phyloP scores from a whole-genome alignment of 2,797 vertebrate species.

The Oophaga sylvatica region DNA sequence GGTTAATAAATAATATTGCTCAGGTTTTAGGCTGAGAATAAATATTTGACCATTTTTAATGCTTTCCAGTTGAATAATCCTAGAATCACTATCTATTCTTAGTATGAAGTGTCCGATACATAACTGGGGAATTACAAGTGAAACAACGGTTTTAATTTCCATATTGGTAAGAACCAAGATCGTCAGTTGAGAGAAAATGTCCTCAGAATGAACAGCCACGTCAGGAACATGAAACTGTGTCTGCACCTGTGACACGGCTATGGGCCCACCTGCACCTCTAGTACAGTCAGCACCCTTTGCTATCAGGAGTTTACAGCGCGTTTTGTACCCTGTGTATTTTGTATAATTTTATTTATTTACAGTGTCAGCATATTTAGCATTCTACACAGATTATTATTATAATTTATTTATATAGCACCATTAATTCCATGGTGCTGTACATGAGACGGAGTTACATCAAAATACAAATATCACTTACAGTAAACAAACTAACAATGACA shows the following conservation, averaged over 20 bases:
- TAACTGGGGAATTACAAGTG: slow-evolving; percentile 13
- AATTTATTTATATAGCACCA: no score
- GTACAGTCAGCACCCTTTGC: slow-evolving; percentile 22
- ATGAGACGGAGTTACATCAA: no score
- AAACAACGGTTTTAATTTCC: slow-evolving; percentile 52
- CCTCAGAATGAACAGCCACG: slow-evolving; percentile 21
- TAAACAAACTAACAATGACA: no score
- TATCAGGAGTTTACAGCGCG: not conserved
- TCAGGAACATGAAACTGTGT: slow-evolving; percentile 45
- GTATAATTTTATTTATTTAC: not conserved
- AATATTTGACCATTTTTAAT: not conserved
- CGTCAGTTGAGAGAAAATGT: not conserved
- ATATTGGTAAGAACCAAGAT: slow-evolving; percentile 43
- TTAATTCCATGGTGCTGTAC: no score
- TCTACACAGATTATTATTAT: not conserved
- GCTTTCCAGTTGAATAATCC: slow-evolving; percentile 22
- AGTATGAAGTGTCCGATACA: not conserved
- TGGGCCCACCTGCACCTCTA: slow-evolving; percentile 44
- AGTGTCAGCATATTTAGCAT: not conserved
- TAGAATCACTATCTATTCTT: slow-evolving; percentile 14
- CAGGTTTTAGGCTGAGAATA: not conserved
- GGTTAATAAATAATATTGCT: not conserved
- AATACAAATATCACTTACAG: no score
- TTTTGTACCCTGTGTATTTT: not conserved
- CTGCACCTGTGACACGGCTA: slow-evolving; percentile 37